These are phyloP conservation scores for Formica exsecta DNA, from an alignment of 1,140 invertebrate genomes.

Conservation along the genomic window DNA sequence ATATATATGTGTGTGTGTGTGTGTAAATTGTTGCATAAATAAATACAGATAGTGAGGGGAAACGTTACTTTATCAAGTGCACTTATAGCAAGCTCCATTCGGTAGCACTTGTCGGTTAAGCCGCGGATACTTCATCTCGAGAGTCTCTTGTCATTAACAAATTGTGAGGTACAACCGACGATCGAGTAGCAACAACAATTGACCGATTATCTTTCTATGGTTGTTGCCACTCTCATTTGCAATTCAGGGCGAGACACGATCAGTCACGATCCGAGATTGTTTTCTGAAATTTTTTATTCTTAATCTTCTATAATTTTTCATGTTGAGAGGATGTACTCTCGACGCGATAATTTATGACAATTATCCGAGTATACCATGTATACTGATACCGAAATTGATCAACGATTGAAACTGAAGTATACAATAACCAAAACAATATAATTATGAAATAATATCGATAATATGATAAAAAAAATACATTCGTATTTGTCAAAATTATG, in stretches of 20 bases:
- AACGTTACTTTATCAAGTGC: constrained; percentile 74
- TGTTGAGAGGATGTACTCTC: neutral
- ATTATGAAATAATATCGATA: constrained; percentile 46
- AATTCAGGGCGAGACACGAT: neutral
- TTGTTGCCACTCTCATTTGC: neutral
- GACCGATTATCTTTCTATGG: constrained; percentile 47
- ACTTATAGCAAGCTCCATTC: constrained; percentile 69
- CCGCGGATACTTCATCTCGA: constrained; percentile 79
- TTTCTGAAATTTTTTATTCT: neutral
- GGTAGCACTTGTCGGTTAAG: constrained; percentile 78
- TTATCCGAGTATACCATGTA: neutral
- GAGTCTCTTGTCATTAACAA: constrained; percentile 80
- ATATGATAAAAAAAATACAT: constrained; percentile 2
- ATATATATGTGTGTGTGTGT: neutral
- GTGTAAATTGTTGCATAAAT: constrained; percentile 57
- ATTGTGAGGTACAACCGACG: constrained; percentile 69
- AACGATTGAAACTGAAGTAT: neutral
- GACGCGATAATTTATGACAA: neutral
- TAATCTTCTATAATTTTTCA: neutral
- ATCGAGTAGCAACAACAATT: constrained; percentile 75
- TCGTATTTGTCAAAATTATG: constrained; percentile 41
- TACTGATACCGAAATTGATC: neutral
- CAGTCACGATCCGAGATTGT: neutral
- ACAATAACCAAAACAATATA: neutral
- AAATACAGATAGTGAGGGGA: constrained; percentile 68